Percentiles rank a stretch among this genome's conserved stretches.
These are phyloP conservation scores for Danionella cerebrum DNA, from an alignment of 2,113 vertebrate species.

Conservation along the genomic window DNA sequence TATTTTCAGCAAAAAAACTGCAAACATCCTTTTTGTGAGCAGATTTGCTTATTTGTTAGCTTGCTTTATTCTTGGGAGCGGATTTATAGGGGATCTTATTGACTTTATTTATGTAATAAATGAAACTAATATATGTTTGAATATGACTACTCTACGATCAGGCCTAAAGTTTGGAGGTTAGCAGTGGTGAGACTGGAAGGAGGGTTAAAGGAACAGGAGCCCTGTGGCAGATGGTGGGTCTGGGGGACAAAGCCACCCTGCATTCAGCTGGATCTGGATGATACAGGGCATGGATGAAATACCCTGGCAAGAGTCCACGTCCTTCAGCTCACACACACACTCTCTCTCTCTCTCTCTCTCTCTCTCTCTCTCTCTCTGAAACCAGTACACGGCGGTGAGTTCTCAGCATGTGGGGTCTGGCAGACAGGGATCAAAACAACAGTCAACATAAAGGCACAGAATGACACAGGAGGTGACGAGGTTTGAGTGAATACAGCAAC, in stretches of 20 bases:
- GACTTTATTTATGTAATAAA: no score
- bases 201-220: conserved; percentile 37
- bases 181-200: conserved; percentile 32
- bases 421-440: conserved; percentile 63
- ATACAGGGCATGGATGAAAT: conserved; percentile 62
- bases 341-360: not conserved
- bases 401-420: conserved; percentile 44
- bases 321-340: conserved; percentile 51
- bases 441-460: conserved; percentile 49
- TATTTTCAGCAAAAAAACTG: no score
- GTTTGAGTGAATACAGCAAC: conserved; percentile 13
- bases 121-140: no score
- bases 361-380: conserved; percentile 2
- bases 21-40: no score
- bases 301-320: conserved; percentile 64
- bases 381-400: conserved; percentile 3
- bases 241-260: conserved; percentile 45
- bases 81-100: no score
- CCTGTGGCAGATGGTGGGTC: conserved; percentile 62
- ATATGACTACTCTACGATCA: conserved; percentile 45
- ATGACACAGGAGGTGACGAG: conserved; percentile 45
- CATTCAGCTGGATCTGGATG: conserved; percentile 53
- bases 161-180: conserved; percentile 20
- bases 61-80: no score
- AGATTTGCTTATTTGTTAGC: no score